Base-by-base conservation (phyloP, 2,888 invertebrate genomes). In the Chymomyza amoena region DNA sequence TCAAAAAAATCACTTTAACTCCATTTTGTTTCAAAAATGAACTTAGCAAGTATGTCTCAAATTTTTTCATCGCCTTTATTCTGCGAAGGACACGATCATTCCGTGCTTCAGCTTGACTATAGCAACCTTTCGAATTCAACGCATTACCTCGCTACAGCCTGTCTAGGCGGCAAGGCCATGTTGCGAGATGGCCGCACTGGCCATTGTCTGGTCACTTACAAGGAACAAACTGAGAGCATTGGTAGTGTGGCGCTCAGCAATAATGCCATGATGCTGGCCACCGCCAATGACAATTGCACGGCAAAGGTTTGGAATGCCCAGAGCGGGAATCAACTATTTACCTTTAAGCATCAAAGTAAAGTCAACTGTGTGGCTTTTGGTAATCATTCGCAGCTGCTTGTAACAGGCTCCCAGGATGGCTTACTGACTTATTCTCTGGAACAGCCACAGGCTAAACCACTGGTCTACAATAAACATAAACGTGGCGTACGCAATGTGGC, bases 181-280 rank as follows among this genome's bases (percentile, higher is more conserved):
- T 92, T 98, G 81, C 94, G 98, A 66, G 97, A 98, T 92, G 98
- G 98, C 64, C 97, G 98, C 90, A 98, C 98, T 6, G 98, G 98
- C 52, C 98, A 98, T 91, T 98, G 98, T 98, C 96, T 98, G 88
- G 98, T 98, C 69, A 98, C 97, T 25, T 98, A 98, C 91, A 96
- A 97, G 92, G 98, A 97, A 50, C 97, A 98, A 90, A 97, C 97
- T 92, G 97, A 97, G 64, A 97, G 98, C 65, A 97, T 98, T 67
- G 98, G 97, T 97, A 97, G 98, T 70, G 98, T 98, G 78, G 97
- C 97, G 70, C 92, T 98, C 81, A 97, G 97, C 92, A 93, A 94
- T 82, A 95, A 96, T 89, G 98, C 97, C n/a, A 96, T 96, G 10
- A 93, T 94, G 85, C 97, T 98, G 73, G 98, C 97, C 20, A 97